Evolutionary conservation across 2,113 vertebrate species (phyloP).

Genomic region (Syngnathus floridae): DNA sequence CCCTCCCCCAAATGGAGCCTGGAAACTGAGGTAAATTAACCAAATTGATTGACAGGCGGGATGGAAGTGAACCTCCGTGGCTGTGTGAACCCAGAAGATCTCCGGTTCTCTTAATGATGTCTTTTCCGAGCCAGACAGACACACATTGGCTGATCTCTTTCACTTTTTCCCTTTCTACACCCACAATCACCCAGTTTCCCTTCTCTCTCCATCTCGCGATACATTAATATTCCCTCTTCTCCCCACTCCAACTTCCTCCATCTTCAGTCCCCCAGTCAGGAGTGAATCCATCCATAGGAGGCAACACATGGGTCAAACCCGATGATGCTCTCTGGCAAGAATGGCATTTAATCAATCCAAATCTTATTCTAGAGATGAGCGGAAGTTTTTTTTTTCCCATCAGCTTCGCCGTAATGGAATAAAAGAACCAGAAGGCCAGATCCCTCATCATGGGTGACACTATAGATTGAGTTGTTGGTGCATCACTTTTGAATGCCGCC

Average conservation of each 20-base stretch:
- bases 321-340: conserved; percentile 54
- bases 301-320: conserved; percentile 57
- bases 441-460: conserved; percentile 47
- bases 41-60: conserved; percentile 63
- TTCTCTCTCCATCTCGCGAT: conserved; percentile 16
- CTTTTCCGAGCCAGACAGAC: conserved; percentile 54
- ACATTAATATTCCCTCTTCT: conserved; percentile 22
- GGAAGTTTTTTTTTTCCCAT: conserved; percentile 25
- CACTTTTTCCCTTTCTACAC: conserved; percentile 20
- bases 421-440: conserved; percentile 51
- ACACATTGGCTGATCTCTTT: conserved; percentile 50
- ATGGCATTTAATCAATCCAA: conserved; percentile 73
- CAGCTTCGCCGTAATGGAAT: conserved; percentile 59
- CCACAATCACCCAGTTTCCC: conserved; percentile 24
- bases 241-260: neutral
- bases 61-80: conserved; percentile 31
- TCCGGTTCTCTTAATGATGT: conserved; percentile 62
- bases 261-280: conserved; percentile 22
- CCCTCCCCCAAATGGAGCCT: conserved; percentile 15
- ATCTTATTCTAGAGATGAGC: conserved; percentile 66
- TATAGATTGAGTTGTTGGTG: conserved; percentile 50
- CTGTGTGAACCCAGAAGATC: conserved; percentile 51
- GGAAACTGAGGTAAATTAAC: conserved; percentile 57
- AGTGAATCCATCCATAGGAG: conserved; percentile 36
- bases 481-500: conserved; percentile 49